Conservation (phyloP, 92 coral and sea anemone genomes). For the Porites rus region DNA sequence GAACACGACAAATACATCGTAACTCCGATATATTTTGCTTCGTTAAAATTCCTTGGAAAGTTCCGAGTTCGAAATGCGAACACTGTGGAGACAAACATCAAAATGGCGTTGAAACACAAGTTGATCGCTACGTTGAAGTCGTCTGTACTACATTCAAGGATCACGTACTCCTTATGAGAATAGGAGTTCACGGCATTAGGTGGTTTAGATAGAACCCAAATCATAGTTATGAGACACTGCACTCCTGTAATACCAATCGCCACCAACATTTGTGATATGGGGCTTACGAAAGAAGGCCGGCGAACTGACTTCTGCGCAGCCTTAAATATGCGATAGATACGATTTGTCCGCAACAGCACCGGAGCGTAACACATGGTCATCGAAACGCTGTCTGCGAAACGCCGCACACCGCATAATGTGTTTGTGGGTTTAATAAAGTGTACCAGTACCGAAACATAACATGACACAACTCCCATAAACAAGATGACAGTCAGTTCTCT, state of each 20-base stretch:
- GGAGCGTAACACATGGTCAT: constrained; percentile 94
- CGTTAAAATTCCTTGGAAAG: constrained; percentile 97
- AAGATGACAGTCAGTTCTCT: constrained; percentile 84
- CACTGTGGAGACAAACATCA: constrained; percentile 86
- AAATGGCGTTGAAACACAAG: constrained; percentile 79
- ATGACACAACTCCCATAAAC: constrained; percentile 74
- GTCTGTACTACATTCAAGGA: constrained; percentile 74
- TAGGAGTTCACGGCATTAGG: constrained; percentile 70
- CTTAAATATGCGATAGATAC: constrained; percentile 93
- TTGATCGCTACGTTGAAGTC: constrained; percentile 76
- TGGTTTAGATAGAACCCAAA: constrained; percentile 87
- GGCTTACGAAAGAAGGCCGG: constrained; percentile 88
- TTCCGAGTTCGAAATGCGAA: constrained; percentile 92
- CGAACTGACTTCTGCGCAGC: constrained; percentile 87
- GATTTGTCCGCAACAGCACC: constrained; percentile 86
- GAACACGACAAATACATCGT: constrained; percentile 96
- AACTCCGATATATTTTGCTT: constrained; percentile 94
- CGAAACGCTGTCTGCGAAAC: constrained; percentile 81
- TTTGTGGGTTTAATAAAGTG: constrained; percentile 70
- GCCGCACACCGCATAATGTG: constrained; percentile 62
- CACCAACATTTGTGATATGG: constrained; percentile 81
- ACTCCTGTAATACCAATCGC: constrained; percentile 81
- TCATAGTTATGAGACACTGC: constrained; percentile 80
- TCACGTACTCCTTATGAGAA: constrained; percentile 44
- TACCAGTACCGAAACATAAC: constrained; percentile 73